Evolutionary conservation across 2,113 vertebrate genomes (phyloP), one percentile per base, ranked within the genome.

Genomic region (Salvelinus alpinus): DNA sequence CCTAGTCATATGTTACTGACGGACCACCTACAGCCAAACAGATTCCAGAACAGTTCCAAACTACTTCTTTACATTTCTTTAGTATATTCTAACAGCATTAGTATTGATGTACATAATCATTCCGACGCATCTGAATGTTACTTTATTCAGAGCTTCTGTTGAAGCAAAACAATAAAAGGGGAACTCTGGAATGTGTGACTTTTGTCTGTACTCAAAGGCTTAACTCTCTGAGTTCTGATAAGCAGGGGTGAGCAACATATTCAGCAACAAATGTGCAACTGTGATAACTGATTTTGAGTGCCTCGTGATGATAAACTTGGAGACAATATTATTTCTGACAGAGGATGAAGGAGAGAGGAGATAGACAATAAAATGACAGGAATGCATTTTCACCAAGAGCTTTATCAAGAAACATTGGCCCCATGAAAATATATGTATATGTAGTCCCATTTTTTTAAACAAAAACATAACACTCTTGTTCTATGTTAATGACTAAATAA

Each of bases 401-500:
- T 89, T 88, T 83, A 87, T 90, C 80, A 80, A 87, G 74, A 83
- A 88, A 80, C 59, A 31, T 90, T 93, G 91, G 90, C 90, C 91
- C 91, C 88, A 31, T 80, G 67, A 82, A 83, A 88, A 79, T 79
- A 34, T 70, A 65, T 34, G 71, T 54, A 80, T 14, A 24, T 84
- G 83, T 72, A 84, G 66, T 78, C 74, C 44, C 44, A 75, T 51
- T 78, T n/a, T 27, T 13, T 47, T 71, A 12, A 79, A 64, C 66
- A 75, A 82, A 67, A 79, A 59, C 67, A 44, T 70, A 79, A 75
- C 71, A 66, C 68, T 72, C 25, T 1, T 67, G 34, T 67, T 31
- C 2, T 67, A 81, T 59, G 62, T 73, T 81, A 48, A 20, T 84
- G 16, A 64, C 11, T 34, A 64, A 1, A 1, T 51, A 47, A 72